Base-by-base conservation (phyloP, 2,113 vertebrate genomes). In the Anser brachyrhynchus region DNA sequence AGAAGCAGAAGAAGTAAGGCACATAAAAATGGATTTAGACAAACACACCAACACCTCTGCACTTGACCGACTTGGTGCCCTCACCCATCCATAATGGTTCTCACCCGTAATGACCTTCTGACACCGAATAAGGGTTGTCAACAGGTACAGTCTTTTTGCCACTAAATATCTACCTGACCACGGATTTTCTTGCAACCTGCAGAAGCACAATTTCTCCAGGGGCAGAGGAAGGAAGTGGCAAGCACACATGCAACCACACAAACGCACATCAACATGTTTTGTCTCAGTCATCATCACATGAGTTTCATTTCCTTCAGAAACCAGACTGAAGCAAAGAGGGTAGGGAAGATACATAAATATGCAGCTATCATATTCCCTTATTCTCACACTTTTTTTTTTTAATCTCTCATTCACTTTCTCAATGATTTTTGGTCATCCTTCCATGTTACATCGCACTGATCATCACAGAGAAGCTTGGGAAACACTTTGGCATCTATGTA, bases 281-380 rank as follows among this genome's bases (percentile, higher is more conserved):
- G 82, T 88, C 79, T 95, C 88, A 43, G 35, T 75, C 51, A 79
- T 1, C 4, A 92, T 90, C 90, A 93, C 87, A 51, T 51, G 44
- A 93, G 87, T 95, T 96, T 91, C 62, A 19, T 84, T 97, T 97
- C 95, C 93, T 93, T 87, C 43, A 92, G 87, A 95, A 95, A 91
- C 55, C 23, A 91, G 77, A 77, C 73, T 52, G n/a, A 75, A 89
- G 86, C 6, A 20, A 72, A 29, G 17, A 81, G 31, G 19, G 41
- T 28, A 75, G 41, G 31, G 52, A 93, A 84, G 49, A 78, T 13
- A 33, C 31, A 66, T 39, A 81, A 90, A 72, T 23, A 49, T 9
- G 6, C 17, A 74, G 58, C n/a, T 71, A 66, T 18, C 22, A 0
- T 4, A 55, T 43, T 86, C 35, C 75, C 39, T 59, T 55, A 75